Percentiles rank a stretch among this genome's conserved stretches.
phyloP scores from a whole-genome alignment of 2,113 vertebrate species.

The Xyrauchen texanus region DNA sequence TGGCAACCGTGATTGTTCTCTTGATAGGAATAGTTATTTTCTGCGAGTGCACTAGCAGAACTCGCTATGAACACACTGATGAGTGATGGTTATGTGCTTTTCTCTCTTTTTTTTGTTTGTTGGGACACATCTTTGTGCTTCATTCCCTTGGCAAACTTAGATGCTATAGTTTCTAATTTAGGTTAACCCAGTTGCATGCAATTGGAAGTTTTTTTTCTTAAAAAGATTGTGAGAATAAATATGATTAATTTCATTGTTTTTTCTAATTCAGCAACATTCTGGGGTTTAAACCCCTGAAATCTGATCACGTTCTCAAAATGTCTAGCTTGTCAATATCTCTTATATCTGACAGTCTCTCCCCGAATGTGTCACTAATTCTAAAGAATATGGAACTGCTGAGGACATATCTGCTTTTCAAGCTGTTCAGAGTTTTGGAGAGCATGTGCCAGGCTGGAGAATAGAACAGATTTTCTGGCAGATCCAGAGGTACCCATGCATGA shows the following conservation, averaged over 20 bases:
- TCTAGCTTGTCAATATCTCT: conserved; percentile 2
- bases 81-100: background rate
- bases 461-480: conserved; percentile 41
- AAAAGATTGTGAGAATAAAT: no score
- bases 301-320: conserved; percentile 22
- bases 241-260: background rate
- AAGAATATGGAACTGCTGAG: conserved; percentile 26
- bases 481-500: conserved; percentile 34
- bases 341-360: conserved; percentile 21
- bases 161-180: background rate
- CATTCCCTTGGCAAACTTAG: background rate
- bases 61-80: conserved; percentile 7
- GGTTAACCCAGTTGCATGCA: background rate
- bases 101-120: background rate
- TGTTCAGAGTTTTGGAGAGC: background rate
- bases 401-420: conserved; percentile 17
- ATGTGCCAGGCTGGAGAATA: conserved; percentile 7
- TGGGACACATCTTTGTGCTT: background rate
- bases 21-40: conserved; percentile 22
- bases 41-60: conserved; percentile 8
- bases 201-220: no score
- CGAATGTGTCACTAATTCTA: conserved; percentile 18
- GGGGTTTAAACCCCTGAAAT: conserved; percentile 37
- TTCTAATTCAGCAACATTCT: background rate
- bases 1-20: conserved; percentile 17